Percentiles rank a stretch among this genome's conserved stretches.
Conservation (phyloP, 2,113 vertebrate genomes). For the Epinephelus fuscoguttatus region DNA sequence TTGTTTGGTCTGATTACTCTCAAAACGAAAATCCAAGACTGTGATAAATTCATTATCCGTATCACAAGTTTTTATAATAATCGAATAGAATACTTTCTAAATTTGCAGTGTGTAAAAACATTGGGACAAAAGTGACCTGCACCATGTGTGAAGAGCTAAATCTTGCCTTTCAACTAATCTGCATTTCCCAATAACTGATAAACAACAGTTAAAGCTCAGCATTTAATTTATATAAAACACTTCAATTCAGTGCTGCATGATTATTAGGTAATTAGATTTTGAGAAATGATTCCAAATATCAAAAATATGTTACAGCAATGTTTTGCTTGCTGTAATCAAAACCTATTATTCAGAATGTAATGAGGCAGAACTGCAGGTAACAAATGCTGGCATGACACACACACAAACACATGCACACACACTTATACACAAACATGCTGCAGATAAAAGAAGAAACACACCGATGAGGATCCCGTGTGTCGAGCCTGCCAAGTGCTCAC, state of each 20-base stretch:
- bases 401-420: slow-evolving; percentile 14
- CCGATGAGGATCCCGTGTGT: slow-evolving; percentile 49
- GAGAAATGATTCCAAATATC: slow-evolving; percentile 53
- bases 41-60: background rate
- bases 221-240: slow-evolving; percentile 1
- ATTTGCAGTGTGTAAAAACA: slow-evolving; percentile 3
- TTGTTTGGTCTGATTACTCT: background rate
- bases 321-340: slow-evolving; percentile 56
- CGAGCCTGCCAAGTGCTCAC: slow-evolving; percentile 78
- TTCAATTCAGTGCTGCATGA: slow-evolving; percentile 8
- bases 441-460: slow-evolving; percentile 43
- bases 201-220: background rate
- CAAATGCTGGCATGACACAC: slow-evolving; percentile 20
- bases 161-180: slow-evolving; percentile 18
- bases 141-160: slow-evolving; percentile 4
- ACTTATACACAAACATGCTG: slow-evolving; percentile 4
- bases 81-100: background rate
- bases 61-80: background rate
- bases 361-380: slow-evolving; percentile 55
- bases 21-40: background rate
- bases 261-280: slow-evolving; percentile 47
- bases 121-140: background rate
- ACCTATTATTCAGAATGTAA: slow-evolving; percentile 49
- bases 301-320: slow-evolving; percentile 29
- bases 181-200: background rate